phyloP scores from a whole-genome alignment of 2,888 invertebrate genomes.

The Cyclophora punctaria region DNA sequence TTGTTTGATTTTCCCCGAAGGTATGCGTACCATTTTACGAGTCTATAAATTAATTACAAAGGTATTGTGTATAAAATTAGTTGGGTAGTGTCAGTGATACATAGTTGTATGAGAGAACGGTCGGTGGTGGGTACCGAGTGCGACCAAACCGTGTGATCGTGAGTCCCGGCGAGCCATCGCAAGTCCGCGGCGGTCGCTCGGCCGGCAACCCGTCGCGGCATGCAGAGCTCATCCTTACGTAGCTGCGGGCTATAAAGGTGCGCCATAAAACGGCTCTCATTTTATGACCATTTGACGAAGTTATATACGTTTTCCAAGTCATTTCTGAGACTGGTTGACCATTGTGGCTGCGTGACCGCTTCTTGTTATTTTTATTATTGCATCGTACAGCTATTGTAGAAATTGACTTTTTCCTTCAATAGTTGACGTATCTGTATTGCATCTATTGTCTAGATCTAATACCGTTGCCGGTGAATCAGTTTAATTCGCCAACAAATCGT shows the following conservation, averaged over 20 bases:
- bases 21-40: no score
- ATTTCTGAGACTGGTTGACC: slow-evolving; percentile 55
- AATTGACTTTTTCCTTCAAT: slow-evolving; percentile 31
- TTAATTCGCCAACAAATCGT: slow-evolving; percentile 63
- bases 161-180: no score
- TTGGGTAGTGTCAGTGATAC: no score
- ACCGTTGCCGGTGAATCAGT: slow-evolving; percentile 48
- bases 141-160: slow-evolving; percentile 25
- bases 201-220: slow-evolving; percentile 17
- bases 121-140: no score
- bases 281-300: slow-evolving; percentile 73
- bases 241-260: slow-evolving; percentile 66
- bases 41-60: no score
- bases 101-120: no score
- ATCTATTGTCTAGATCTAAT: slow-evolving; percentile 38
- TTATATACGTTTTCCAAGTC: slow-evolving; percentile 67
- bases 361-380: slow-evolving; percentile 46
- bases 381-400: slow-evolving; percentile 34
- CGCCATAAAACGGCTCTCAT: slow-evolving; percentile 67
- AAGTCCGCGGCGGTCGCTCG: slow-evolving; percentile 23
- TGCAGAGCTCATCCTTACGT: slow-evolving; percentile 57
- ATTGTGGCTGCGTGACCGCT: slow-evolving; percentile 62
- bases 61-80: no score
- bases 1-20: neutral
- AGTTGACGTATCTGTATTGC: slow-evolving; percentile 24